phyloP scores from a whole-genome alignment of 2,888 invertebrate species.

The Mellilla xanthometata region DNA sequence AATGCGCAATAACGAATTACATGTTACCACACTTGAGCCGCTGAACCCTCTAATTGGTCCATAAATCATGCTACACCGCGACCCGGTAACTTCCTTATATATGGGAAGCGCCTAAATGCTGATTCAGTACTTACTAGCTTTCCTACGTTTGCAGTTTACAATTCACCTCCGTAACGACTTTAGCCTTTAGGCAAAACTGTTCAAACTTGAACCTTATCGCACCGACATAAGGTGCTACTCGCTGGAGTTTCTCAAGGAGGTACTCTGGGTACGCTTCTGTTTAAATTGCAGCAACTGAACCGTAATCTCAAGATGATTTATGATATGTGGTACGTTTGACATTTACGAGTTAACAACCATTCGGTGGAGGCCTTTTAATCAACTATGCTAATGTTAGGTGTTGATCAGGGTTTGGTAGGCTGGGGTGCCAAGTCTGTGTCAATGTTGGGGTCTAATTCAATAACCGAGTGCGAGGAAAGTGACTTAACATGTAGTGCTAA shows the following conservation, averaged over 20 bases:
- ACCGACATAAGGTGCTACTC: constrained; percentile 34
- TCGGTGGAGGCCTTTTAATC: constrained; percentile 77
- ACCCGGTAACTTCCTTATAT: constrained; percentile 61
- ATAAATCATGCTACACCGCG: constrained; percentile 67
- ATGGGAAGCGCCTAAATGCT: constrained; percentile 66
- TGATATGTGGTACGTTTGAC: constrained; percentile 76
- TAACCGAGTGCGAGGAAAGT: constrained; percentile 64
- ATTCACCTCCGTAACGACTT: constrained; percentile 35
- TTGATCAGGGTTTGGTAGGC: constrained; percentile 60
- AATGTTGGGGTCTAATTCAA: constrained; percentile 75
- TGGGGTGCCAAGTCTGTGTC: constrained; percentile 59
- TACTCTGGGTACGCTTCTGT: constrained; percentile 47
- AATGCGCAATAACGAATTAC: constrained; percentile 36
- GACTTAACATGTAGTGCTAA: constrained; percentile 57
- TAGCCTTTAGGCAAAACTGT: constrained; percentile 25
- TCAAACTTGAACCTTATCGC: constrained; percentile 36
- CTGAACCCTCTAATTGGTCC: constrained; percentile 69
- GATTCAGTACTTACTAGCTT: constrained; percentile 69
- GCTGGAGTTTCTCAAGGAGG: constrained; percentile 34
- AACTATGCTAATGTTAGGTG: constrained; percentile 80
- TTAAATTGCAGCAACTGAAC: constrained; percentile 64
- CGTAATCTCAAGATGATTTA: constrained; percentile 81
- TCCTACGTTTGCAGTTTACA: constrained; percentile 63
- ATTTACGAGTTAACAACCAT: constrained; percentile 77
- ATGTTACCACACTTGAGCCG: constrained; percentile 52